Base-by-base conservation (phyloP, 2,797 vertebrate genomes). In the Malacoctenus gilli region DNA sequence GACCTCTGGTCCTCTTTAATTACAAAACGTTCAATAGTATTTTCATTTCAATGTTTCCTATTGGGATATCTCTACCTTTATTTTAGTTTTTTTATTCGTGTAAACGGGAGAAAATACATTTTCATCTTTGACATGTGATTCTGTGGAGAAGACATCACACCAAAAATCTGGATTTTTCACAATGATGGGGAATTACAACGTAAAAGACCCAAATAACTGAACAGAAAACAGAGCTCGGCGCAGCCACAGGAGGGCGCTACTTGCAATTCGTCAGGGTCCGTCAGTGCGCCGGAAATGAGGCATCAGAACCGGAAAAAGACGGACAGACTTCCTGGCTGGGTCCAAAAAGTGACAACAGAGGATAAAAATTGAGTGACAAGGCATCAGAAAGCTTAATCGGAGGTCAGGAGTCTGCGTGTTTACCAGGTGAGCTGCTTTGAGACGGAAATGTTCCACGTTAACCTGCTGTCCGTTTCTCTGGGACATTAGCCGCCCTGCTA, bases 231-330 rank as follows among this genome's bases (percentile, higher is more conserved):
- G 25, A 5, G 1, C n/a, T n/a, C n/a, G n/a, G n/a, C 0, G 3
- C 22, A 7, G 20, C 73, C 73, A 64, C 60, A 0, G 50, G 72
- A n/a, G 43, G 72, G 71, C 73, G 61, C 62, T 71, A 14, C 31
- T 14, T 36, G n/a, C n/a, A n/a, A n/a, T n/a, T n/a, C n/a, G n/a
- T n/a, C n/a, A n/a, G n/a, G n/a, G n/a, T n/a, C 31, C 11, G 30
- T 28, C 25, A 28, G 4, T 28, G 25, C 9, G 6, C 58, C 72
- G 87, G 87, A 87, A 84, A 68, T 84, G 76, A 70, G 47, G 5
- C 72, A 61, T 75, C 1, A 20, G 12, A 32, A 32, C 8, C 10
- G 11, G 11, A 77, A 32, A 56, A 9, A 20, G 44, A 23, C 19
- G 50, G 64, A 72, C 3, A 37, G 73, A 55, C 63, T 56, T 41